These are phyloP conservation scores for Eumeta japonica DNA, from an alignment of 1,140 invertebrate species.

Conservation along the genomic window DNA sequence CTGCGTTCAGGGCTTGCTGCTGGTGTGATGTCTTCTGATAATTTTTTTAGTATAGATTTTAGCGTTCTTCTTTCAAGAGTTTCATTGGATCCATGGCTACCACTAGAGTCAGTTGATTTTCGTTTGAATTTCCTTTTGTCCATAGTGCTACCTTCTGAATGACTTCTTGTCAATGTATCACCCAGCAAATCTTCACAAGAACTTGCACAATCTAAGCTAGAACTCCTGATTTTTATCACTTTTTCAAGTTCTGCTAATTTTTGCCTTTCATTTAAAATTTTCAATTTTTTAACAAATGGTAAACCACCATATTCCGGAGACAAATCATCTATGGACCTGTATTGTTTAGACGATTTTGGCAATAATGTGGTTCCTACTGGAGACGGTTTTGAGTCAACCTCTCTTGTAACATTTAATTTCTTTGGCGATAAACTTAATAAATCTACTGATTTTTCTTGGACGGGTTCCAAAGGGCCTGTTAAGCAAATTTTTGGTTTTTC, in stretches of 20 bases:
- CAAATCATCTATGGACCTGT: constrained; percentile 79
- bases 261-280: constrained; percentile 84
- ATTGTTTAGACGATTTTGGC: constrained; percentile 62
- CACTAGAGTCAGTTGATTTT: constrained; percentile 47
- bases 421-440: constrained; percentile 40
- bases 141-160: constrained; percentile 62
- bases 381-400: constrained; percentile 25
- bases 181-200: constrained; percentile 60
- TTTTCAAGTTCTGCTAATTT: constrained; percentile 79
- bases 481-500: constrained; percentile 36
- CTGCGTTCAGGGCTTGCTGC: constrained; percentile 44
- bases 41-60: constrained; percentile 82
- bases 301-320: constrained; percentile 85
- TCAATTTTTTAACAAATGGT: constrained; percentile 84
- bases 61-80: constrained; percentile 77
- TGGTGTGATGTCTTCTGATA: constrained; percentile 65
- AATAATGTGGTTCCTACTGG: constrained; percentile 34
- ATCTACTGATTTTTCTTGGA: constrained; percentile 43
- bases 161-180: constrained; percentile 65
- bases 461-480: constrained; percentile 35
- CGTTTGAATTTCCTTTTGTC: constrained; percentile 50
- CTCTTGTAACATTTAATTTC: constrained; percentile 23
- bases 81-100: constrained; percentile 76
- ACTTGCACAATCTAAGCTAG: constrained; percentile 75
- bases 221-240: constrained; percentile 70